phyloP scores from a whole-genome alignment of 2,113 vertebrate species.

The Fulica atra region DNA sequence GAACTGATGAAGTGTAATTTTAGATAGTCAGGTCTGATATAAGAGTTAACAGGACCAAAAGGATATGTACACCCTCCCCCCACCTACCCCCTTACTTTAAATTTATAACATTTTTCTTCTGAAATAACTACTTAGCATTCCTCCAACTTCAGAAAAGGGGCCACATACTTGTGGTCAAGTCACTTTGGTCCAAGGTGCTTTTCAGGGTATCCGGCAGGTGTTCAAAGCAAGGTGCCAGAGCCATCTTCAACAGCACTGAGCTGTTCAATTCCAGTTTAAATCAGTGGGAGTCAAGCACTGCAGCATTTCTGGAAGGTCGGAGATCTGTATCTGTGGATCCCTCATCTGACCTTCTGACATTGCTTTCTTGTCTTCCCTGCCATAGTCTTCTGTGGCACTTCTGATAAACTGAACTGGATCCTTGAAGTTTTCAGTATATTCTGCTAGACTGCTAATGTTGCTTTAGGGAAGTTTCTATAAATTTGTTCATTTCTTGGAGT shows the following conservation, averaged over 20 bases:
- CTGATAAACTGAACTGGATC: neutral
- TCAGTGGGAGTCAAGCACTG: neutral
- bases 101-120: neutral
- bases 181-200: neutral
- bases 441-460: neutral
- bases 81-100: neutral
- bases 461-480: neutral
- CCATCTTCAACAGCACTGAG: neutral
- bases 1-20: slow-evolving; percentile 45
- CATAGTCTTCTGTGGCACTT: neutral
- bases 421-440: neutral
- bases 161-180: neutral
- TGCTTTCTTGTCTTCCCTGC: neutral
- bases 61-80: neutral
- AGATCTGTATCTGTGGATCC: neutral
- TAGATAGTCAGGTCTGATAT: slow-evolving; percentile 37
- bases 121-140: slow-evolving; percentile 26
- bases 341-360: neutral
- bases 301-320: neutral
- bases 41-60: slow-evolving; percentile 50
- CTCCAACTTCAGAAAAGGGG: neutral
- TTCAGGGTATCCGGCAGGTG: neutral
- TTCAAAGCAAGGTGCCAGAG: neutral
- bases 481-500: neutral
- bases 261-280: neutral